Evolutionary conservation across 2,888 invertebrate species (phyloP).

Genomic region (Melolontha melolontha): DNA sequence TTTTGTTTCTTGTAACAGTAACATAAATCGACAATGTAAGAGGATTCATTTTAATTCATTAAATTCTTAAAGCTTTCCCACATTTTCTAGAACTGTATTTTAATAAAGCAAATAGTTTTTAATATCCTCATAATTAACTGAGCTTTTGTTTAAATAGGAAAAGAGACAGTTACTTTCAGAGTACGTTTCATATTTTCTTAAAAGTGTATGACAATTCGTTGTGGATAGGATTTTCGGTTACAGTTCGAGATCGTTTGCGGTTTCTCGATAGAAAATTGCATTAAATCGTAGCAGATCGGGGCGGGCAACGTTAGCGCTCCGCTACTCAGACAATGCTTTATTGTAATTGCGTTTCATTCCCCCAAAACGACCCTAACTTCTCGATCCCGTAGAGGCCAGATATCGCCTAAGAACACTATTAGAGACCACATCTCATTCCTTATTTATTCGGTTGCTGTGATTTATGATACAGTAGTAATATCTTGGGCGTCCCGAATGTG

Average conservation of each 20-base stretch:
- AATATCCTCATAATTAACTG: no score
- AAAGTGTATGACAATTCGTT: constrained; percentile 17
- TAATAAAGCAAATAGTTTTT: no score
- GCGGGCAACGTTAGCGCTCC: constrained; percentile 46
- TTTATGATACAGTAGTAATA: constrained; percentile 50
- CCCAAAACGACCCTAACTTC: constrained; percentile 59
- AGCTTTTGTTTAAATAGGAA: no score
- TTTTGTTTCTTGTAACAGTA: no score
- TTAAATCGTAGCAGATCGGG: constrained; percentile 57
- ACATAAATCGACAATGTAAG: no score
- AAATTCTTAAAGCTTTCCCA: no score
- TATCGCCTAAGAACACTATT: constrained; percentile 62
- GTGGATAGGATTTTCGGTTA: constrained; percentile 14
- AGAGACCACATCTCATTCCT: constrained; percentile 60
- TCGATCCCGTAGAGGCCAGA: constrained; percentile 58
- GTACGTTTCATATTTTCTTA: neutral
- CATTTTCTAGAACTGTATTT: no score
- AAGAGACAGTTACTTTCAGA: no score
- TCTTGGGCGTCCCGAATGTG: constrained; percentile 33
- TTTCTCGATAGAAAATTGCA: constrained; percentile 54
- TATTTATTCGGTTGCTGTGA: constrained; percentile 58
- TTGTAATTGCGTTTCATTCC: constrained; percentile 62
- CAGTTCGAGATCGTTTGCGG: constrained; percentile 32
- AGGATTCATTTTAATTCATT: no score
- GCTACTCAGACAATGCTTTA: constrained; percentile 60